These are phyloP conservation scores for Drosophila pruinosa DNA, from an alignment of 1,140 invertebrate genomes.

Conservation along the genomic window DNA sequence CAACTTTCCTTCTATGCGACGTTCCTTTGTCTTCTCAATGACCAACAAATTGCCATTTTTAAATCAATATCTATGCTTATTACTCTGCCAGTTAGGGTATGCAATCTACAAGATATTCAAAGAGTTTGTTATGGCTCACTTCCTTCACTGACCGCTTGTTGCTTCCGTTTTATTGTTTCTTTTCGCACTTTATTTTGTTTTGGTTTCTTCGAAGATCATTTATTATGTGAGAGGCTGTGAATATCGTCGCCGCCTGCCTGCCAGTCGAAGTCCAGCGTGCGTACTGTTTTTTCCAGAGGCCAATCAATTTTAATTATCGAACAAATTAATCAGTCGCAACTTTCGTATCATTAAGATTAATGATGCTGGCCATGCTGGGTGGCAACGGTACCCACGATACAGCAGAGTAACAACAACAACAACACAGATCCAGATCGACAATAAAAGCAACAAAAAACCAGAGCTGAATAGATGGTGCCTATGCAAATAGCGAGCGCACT, in stretches of 20 bases:
- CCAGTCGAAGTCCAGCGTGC: background rate
- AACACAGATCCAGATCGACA: constrained; percentile 3
- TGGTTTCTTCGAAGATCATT: constrained; percentile 56
- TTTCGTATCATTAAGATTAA: constrained; percentile 81
- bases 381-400: constrained; percentile 42
- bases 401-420: background rate
- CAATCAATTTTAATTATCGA: constrained; percentile 80
- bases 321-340: constrained; percentile 78
- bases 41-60: background rate
- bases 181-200: background rate
- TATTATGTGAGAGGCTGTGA: constrained; percentile 44
- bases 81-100: constrained; percentile 2
- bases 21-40: background rate
- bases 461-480: constrained; percentile 7
- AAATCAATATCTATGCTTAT: background rate
- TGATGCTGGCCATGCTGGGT: constrained; percentile 65
- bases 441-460: constrained; percentile 15
- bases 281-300: constrained; percentile 31
- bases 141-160: constrained; percentile 36
- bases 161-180: constrained; percentile 58
- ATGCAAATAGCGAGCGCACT: constrained; percentile 30
- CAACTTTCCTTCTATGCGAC: no score
- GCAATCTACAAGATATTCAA: background rate
- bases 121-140: constrained; percentile 16
- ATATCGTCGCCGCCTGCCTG: constrained; percentile 26